A percentile compares a stretch with the other conserved stretches of the same genome.
phyloP scores from a whole-genome alignment of 2,797 vertebrate species.

The Mormyrops boulengeri region DNA sequence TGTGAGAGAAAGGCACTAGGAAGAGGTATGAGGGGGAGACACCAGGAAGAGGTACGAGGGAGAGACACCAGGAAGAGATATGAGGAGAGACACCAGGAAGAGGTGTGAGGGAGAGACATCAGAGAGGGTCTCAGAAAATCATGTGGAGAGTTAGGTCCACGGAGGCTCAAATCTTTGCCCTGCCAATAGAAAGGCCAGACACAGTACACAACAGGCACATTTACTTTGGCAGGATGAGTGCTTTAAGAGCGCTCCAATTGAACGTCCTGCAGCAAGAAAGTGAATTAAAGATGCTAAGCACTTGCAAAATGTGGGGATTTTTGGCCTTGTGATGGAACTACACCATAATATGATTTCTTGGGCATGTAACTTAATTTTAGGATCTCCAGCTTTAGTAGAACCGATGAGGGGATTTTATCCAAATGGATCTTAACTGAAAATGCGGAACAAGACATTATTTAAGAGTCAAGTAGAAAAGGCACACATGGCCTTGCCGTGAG shows the following conservation, averaged over 20 bases:
- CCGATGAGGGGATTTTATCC: slow-evolving; percentile 9
- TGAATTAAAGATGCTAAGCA: slow-evolving; percentile 3
- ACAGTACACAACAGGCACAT: not conserved
- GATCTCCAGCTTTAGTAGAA: not conserved
- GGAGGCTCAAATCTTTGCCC: not conserved
- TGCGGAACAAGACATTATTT: not conserved
- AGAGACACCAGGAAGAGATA: not conserved
- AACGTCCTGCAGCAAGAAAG: slow-evolving; percentile 3
- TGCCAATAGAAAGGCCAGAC: not conserved
- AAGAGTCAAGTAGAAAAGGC: not conserved
- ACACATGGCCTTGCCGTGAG: not conserved
- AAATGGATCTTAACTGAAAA: slow-evolving; percentile 9
- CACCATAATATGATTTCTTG: slow-evolving; percentile 14
- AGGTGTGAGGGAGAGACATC: not conserved
- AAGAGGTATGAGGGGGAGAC: not conserved
- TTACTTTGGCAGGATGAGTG: not conserved
- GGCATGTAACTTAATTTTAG: slow-evolving; percentile 11
- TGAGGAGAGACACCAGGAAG: not conserved
- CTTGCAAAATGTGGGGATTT: slow-evolving; percentile 13
- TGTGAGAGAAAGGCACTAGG: too few relatives aligned
- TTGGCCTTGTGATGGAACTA: not conserved
- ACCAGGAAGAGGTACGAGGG: not conserved
- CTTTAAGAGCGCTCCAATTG: not conserved
- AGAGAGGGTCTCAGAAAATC: not conserved
- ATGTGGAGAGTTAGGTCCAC: not conserved